These are phyloP conservation scores for Pseudomugil gertrudae DNA, from an alignment of 2,797 vertebrate species.

Conservation along the genomic window DNA sequence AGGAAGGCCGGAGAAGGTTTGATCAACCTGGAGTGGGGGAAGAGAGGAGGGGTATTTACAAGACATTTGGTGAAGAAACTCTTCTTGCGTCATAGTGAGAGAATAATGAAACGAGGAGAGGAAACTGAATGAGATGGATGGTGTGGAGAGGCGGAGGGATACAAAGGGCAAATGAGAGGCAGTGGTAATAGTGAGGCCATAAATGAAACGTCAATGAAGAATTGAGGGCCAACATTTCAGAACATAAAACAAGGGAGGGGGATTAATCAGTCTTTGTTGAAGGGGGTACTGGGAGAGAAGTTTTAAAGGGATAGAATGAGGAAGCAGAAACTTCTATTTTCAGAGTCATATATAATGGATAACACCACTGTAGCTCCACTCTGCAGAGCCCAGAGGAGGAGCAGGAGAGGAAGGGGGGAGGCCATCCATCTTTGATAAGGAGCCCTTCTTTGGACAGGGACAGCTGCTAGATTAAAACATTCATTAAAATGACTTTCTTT, in stretches of 20 bases:
- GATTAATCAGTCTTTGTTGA: conserved; percentile 66
- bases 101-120: conserved; percentile 48
- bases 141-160: conserved; percentile 38
- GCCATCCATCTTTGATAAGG: conserved; percentile 84
- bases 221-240: conserved; percentile 52
- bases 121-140: conserved; percentile 35
- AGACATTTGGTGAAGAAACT: conserved; percentile 23
- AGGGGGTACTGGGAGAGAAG: conserved; percentile 50
- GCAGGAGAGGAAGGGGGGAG: conserved; percentile 36
- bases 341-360: conserved; percentile 84
- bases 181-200: conserved; percentile 32
- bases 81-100: conserved; percentile 53
- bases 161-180: conserved; percentile 47
- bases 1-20: too few relatives aligned
- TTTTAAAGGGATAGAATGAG: conserved; percentile 77
- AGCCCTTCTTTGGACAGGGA: conserved; percentile 75
- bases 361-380: conserved; percentile 73
- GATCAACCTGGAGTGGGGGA: too few relatives aligned
- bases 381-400: conserved; percentile 69
- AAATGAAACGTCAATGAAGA: conserved; percentile 67
- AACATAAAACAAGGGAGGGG: conserved; percentile 49
- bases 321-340: conserved; percentile 81
- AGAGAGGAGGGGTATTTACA: too few relatives aligned
- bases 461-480: conserved; percentile 84
- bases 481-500: conserved; percentile 76